Evolutionary conservation across 2,888 invertebrate genomes (phyloP).

Genomic region (Rhingia campestris): DNA sequence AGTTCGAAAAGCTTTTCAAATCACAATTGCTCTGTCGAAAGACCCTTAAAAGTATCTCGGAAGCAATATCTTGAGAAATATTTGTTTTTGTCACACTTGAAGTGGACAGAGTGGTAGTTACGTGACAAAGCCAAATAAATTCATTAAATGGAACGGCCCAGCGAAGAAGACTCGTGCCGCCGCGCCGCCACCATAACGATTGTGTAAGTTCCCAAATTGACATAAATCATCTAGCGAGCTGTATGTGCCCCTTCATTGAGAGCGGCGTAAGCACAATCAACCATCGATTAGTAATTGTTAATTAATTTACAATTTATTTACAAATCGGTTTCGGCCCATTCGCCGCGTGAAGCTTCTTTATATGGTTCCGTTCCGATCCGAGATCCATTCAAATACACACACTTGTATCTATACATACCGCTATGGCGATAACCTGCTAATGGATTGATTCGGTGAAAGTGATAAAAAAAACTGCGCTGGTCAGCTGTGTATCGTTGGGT

Average conservation of each 20-base stretch:
- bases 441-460: conserved; percentile 67
- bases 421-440: conserved; percentile 48
- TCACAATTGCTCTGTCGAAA: conserved; percentile 11
- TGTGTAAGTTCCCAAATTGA: conserved; percentile 22
- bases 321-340: conserved; percentile 12
- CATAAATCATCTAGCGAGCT: conserved; percentile 28
- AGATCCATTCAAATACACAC: neutral
- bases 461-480: conserved; percentile 35
- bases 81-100: conserved; percentile 19
- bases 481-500: conserved; percentile 2
- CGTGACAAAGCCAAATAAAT: conserved; percentile 24
- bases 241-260: conserved; percentile 12
- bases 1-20: conserved; percentile 1
- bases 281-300: conserved; percentile 46
- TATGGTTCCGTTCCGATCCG: neutral
- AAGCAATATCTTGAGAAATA: conserved; percentile 27
- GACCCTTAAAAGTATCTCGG: conserved; percentile 16
- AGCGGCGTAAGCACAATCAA: conserved; percentile 11
- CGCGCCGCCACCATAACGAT: neutral
- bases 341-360: neutral
- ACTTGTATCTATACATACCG: neutral
- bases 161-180: conserved; percentile 7
- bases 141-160: conserved; percentile 14
- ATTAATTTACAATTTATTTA: conserved; percentile 50
- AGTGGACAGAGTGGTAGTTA: conserved; percentile 10